Conservation (phyloP, 2,113 vertebrate genomes). For the Pteruthius melanotis region DNA sequence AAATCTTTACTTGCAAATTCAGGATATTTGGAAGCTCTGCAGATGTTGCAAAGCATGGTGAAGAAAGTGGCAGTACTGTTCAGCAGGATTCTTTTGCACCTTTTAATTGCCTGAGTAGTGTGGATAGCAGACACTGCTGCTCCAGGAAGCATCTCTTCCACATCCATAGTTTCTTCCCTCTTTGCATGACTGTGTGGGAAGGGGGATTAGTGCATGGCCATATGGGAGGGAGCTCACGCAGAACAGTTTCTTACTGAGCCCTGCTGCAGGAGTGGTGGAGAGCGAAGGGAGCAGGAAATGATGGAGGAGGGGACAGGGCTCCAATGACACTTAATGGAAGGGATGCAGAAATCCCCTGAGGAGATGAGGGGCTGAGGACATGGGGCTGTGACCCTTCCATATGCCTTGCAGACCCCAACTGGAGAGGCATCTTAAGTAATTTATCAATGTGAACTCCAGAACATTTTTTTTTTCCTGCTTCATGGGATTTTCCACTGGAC, state of each 20-base stretch:
- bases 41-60: background rate
- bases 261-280: background rate
- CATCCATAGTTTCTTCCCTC: background rate
- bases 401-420: background rate
- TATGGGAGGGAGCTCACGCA: background rate
- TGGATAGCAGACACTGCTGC: background rate
- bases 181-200: background rate
- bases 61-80: background rate
- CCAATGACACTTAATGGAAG: background rate
- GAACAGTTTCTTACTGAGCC: background rate
- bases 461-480: background rate
- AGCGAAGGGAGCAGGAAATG: background rate
- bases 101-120: background rate
- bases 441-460: background rate
- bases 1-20: background rate
- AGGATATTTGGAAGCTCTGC: background rate
- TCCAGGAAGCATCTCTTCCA: background rate
- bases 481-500: background rate
- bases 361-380: background rate
- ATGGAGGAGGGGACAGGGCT: slow-evolving; percentile 23
- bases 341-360: background rate
- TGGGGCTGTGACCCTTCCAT: background rate
- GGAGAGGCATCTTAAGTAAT: background rate
- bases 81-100: background rate
- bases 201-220: background rate